These are phyloP conservation scores for Ametastegia equiseti DNA, from an alignment of 2,888 invertebrate genomes.

Conservation along the genomic window DNA sequence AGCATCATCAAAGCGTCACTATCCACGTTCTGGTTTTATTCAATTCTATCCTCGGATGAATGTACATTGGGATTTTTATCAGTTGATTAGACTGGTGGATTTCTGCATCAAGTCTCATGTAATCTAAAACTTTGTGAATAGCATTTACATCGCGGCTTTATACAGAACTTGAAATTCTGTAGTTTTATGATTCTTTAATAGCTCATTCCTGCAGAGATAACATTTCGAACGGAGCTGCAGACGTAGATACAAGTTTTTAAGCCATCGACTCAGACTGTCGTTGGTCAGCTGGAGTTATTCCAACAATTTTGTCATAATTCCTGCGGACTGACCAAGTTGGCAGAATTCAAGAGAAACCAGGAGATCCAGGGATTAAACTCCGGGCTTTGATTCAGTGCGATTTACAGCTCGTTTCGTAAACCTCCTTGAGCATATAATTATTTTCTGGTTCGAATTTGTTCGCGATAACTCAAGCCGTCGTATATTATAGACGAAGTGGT, in stretches of 20 bases:
- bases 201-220: slow-evolving; percentile 19
- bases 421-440: background rate
- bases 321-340: background rate
- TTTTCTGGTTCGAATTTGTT: background rate
- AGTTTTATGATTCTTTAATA: slow-evolving; percentile 25
- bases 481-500: slow-evolving; percentile 7
- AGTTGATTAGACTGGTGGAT: background rate
- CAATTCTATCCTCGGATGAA: too few relatives aligned
- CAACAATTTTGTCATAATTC: background rate
- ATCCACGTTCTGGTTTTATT: background rate
- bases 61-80: background rate
- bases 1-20: too few relatives aligned
- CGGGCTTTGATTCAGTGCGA: background rate
- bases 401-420: background rate
- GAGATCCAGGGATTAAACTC: background rate
- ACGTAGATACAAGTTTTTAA: background rate
- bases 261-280: background rate
- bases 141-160: background rate
- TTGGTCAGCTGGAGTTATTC: background rate
- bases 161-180: background rate
- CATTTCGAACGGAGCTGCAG: slow-evolving; percentile 2
- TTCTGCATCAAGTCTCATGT: background rate
- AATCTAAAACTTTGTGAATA: background rate
- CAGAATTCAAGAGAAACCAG: background rate
- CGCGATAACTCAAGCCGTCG: background rate